These are phyloP conservation scores for Mormyrus hasselquistii DNA, from an alignment of 2,797 vertebrate genomes.

Conservation along the genomic window DNA sequence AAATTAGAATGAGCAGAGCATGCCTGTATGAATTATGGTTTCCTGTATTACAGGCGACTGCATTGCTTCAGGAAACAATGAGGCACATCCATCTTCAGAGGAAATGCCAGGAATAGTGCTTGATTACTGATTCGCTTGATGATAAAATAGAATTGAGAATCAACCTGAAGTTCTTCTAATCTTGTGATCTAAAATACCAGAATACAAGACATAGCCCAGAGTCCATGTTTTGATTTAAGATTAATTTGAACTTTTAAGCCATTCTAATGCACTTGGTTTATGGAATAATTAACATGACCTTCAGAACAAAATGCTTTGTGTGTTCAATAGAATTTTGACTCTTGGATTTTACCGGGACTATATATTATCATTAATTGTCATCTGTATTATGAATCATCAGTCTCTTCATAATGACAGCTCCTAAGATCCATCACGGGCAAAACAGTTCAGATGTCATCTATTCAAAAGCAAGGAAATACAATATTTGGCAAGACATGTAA, in stretches of 20 bases:
- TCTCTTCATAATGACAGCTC: neutral
- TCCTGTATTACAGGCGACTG: neutral
- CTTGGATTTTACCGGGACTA: conserved; percentile 27
- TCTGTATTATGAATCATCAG: neutral
- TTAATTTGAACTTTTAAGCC: conserved; percentile 3
- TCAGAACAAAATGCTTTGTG: conserved; percentile 42
- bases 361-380: conserved; percentile 12
- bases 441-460: conserved; percentile 14
- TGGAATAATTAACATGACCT: conserved; percentile 37
- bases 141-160: neutral
- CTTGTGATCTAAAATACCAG: neutral
- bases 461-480: neutral
- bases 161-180: conserved; percentile 2
- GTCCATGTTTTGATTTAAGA: neutral
- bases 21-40: neutral
- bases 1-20: conserved; percentile 7
- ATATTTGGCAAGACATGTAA: neutral
- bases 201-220: neutral
- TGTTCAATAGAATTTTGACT: conserved; percentile 18
- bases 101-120: neutral
- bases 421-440: neutral
- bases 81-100: neutral
- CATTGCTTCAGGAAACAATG: neutral
- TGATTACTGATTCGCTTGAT: conserved; percentile 4
- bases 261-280: neutral